phyloP scores from a whole-genome alignment of 2,113 vertebrate genomes.

The Columbina picui region DNA sequence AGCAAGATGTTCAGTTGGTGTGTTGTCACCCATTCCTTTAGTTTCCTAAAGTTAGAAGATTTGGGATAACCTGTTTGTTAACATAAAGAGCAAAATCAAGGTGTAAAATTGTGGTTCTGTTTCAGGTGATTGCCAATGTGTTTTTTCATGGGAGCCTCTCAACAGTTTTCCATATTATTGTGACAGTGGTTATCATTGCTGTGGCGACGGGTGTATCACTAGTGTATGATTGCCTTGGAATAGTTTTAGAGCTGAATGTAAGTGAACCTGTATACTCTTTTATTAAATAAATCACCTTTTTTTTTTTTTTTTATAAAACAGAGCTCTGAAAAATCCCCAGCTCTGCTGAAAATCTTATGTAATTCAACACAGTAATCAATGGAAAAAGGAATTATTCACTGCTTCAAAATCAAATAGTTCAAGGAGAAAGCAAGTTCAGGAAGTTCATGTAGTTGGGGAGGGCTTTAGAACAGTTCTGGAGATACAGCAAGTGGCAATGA shows the following conservation, averaged over 20 bases:
- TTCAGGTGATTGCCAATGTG: conserved; percentile 89
- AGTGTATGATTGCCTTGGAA: conserved; percentile 88
- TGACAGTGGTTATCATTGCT: conserved; percentile 83
- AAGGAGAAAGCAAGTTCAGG: neutral
- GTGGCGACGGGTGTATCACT: conserved; percentile 83
- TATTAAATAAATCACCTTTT: neutral
- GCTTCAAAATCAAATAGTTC: neutral
- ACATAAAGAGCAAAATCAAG: neutral
- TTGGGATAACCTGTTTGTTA: neutral
- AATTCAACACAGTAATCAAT: neutral
- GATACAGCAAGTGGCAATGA: neutral
- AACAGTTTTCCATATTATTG: conserved; percentile 74
- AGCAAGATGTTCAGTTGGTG: neutral
- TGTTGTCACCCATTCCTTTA: neutral
- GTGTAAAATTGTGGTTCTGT: conserved; percentile 56
- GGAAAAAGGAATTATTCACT: neutral
- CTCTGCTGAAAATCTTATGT: neutral
- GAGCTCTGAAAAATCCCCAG: neutral
- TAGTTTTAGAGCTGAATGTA: conserved; percentile 93
- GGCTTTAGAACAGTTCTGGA: neutral
- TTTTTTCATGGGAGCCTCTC: conserved; percentile 85
- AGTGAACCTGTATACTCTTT: conserved; percentile 68
- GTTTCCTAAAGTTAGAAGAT: neutral
- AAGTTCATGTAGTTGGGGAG: neutral
- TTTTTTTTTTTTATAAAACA: neutral